These are phyloP conservation scores for Tichodroma muraria DNA, from an alignment of 2,113 vertebrate genomes.

Conservation along the genomic window DNA sequence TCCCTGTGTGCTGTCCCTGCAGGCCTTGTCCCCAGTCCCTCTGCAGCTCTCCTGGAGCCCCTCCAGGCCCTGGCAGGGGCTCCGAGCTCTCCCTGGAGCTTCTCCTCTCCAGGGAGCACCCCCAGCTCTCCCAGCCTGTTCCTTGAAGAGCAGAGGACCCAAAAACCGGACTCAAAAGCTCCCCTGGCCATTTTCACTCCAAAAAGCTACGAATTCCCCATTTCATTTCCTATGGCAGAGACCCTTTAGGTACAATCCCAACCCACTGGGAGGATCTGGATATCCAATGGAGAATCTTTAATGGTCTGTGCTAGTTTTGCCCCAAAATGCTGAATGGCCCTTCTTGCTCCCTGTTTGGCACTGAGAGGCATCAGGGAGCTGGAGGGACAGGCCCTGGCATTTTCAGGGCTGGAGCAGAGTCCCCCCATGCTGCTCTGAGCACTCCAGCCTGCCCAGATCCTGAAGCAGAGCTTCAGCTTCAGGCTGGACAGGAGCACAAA, in stretches of 20 bases:
- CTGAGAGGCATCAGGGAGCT: neutral
- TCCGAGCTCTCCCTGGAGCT: neutral
- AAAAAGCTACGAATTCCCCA: neutral
- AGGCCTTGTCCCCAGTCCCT: neutral
- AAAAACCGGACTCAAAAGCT: neutral
- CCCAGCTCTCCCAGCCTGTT: neutral
- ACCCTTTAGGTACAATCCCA: neutral
- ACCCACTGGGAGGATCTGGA: neutral
- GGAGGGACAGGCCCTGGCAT: neutral
- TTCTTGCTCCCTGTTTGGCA: neutral
- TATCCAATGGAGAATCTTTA: neutral
- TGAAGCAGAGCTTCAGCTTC: neutral
- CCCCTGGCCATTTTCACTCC: neutral
- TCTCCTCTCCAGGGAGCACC: neutral
- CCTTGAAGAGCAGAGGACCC: neutral
- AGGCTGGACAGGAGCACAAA: neutral
- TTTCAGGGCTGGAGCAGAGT: neutral
- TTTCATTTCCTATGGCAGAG: neutral
- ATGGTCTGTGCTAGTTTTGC: neutral
- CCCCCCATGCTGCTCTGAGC: neutral
- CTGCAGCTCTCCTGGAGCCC: neutral
- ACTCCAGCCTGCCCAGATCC: neutral
- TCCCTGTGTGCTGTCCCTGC: neutral
- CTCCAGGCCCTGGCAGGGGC: neutral
- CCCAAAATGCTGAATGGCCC: neutral